Evolutionary conservation across 1,140 invertebrate species (phyloP).

Genomic region (Sarcophaga peregrina): DNA sequence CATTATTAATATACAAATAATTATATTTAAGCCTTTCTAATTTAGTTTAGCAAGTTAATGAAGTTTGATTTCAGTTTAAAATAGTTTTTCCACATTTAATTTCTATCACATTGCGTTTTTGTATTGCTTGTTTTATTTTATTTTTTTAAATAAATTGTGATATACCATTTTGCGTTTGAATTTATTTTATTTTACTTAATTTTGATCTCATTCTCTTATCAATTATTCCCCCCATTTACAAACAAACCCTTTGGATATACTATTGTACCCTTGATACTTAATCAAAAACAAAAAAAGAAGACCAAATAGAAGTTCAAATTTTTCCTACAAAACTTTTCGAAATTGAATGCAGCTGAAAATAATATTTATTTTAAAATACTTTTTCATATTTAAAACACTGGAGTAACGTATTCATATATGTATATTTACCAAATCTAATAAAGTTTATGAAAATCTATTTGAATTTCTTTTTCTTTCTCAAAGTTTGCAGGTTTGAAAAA

Average conservation of each 20-base stretch:
- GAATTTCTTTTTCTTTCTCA: too few species aligned
- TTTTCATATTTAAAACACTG: too few species aligned
- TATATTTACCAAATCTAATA: too few species aligned
- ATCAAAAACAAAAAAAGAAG: not conserved
- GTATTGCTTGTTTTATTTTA: not conserved
- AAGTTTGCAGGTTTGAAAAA: too few species aligned
- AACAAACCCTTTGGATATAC: not conserved
- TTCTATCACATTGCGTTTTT: not conserved
- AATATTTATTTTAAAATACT: too few species aligned
- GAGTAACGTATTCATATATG: too few species aligned
- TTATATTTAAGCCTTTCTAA: constrained; percentile 1
- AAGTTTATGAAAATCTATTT: too few species aligned
- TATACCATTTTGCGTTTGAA: not conserved
- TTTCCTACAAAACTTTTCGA: not conserved
- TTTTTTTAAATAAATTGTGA: constrained; percentile 22
- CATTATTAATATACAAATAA: not conserved
- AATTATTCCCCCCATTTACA: not conserved
- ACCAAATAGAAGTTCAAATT: not conserved
- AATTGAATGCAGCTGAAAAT: not conserved
- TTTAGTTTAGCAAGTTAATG: not conserved
- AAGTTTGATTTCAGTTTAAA: too few species aligned
- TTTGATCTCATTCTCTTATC: not conserved
- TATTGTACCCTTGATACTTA: not conserved
- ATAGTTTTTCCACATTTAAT: too few species aligned
- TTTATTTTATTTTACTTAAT: not conserved